phyloP scores from a whole-genome alignment of 1,140 invertebrate genomes.

The Physella acuta region DNA sequence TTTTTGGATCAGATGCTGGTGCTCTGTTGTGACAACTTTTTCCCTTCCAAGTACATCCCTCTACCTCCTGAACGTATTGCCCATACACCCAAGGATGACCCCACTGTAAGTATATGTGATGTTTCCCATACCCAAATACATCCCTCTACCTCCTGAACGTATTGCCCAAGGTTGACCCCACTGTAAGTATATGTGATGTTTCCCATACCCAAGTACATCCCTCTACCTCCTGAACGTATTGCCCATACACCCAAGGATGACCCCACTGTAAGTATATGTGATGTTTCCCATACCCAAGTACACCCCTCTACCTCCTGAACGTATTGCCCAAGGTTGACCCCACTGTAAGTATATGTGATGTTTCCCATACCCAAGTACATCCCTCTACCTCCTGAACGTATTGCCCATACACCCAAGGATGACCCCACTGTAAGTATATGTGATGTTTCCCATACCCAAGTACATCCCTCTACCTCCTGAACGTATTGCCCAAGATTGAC shows the following conservation, averaged over 20 bases:
- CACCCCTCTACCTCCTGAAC: too few relatives aligned
- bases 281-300: too few relatives aligned
- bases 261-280: slow-evolving; percentile 9
- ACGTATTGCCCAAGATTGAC: too few relatives aligned
- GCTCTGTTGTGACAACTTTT: slow-evolving; percentile 45
- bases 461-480: too few relatives aligned
- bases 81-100: slow-evolving; percentile 8
- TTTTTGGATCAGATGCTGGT: slow-evolving; percentile 42
- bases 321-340: too few relatives aligned
- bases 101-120: slow-evolving; percentile 12
- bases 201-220: slow-evolving; percentile 41
- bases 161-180: too few relatives aligned
- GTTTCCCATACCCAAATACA: too few relatives aligned
- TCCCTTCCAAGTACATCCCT: slow-evolving; percentile 43
- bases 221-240: slow-evolving; percentile 16
- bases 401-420: slow-evolving; percentile 15
- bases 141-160: too few relatives aligned
- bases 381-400: slow-evolving; percentile 21
- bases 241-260: slow-evolving; percentile 13
- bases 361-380: slow-evolving; percentile 41
- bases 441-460: too few relatives aligned
- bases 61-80: slow-evolving; percentile 13
- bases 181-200: slow-evolving; percentile 48
- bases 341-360: too few relatives aligned
- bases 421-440: slow-evolving; percentile 6